Evolutionary conservation across 2,888 invertebrate genomes (phyloP), one percentile per base, ranked within the genome.

Genomic region (Aphodius granarius): DNA sequence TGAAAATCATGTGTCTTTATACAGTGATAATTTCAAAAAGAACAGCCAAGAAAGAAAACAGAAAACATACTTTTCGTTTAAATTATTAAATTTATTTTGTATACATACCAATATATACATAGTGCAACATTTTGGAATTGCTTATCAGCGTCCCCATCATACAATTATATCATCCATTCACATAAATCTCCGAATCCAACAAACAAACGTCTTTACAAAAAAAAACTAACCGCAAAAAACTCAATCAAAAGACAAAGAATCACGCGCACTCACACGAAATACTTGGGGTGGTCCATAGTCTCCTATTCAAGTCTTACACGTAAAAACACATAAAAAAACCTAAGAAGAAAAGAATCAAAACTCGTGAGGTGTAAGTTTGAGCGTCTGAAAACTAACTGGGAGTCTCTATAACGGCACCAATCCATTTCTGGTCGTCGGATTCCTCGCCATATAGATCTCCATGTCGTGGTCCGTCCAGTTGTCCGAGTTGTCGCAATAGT

Each of bases 401-500:
- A 21, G 65, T 9, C 43, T 73, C 78, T 81, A 95, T 89, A 95
- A 92, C 79, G 95, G 95, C 85, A 95, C 95, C 84, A 95, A 89
- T 79, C 95, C 95, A 85, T 94, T 94, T 83, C 95, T 91, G 75
- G 95, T 93, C 71, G 95, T 95, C 78, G 95, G 95, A 89, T 97
- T 96, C 84, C 96, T 92, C 77, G 96, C 94, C 93, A 96, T 96
- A 88, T 97, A 97, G 84, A 97, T 96, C 83, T 97, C 97, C 94
- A 97, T 96, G 86, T 97, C 97, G 87, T 97, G 96, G 88, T 97
- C 97, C 82, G 97, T 96, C 97, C 97, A 97, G 86, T 95, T 95
- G 86, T 95, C 95, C 72, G 94, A 94, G 85, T 95, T 96, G 86
- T 96, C 96, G 86, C 95, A 95, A 87, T 95, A 95, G 86, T 95